Conservation (phyloP, 2,888 invertebrate genomes). For the Disparrhopalites patrizii region DNA sequence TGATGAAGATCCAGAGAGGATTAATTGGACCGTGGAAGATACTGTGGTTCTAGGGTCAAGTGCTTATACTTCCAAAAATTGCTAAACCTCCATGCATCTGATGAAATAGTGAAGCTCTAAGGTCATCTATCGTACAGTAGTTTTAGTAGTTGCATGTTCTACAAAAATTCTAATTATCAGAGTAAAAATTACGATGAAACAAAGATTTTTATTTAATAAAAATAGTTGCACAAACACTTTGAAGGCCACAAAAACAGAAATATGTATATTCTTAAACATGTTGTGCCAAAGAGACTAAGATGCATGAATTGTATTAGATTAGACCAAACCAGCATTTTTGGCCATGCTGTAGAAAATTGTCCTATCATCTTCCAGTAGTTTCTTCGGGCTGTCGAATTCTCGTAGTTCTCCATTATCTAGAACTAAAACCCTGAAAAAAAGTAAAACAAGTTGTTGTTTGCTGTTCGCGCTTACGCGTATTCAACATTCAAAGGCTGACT, state of each 20-base stretch:
- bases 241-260: too few species aligned
- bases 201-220: not conserved
- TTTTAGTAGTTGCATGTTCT: not conserved
- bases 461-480: too few species aligned
- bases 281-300: too few species aligned
- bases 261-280: too few species aligned
- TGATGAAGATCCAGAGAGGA: not conserved
- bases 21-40: conserved; percentile 1
- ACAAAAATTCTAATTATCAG: too few species aligned
- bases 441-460: not conserved
- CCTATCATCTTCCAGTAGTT: not conserved
- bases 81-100: too few species aligned
- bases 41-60: not conserved
- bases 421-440: not conserved
- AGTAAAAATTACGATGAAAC: not conserved
- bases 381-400: not conserved
- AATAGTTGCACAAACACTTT: not conserved
- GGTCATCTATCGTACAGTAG: not conserved
- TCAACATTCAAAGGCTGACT: too few species aligned
- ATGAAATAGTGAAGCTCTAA: too few species aligned
- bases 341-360: not conserved
- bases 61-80: not conserved
- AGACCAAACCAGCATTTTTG: not conserved
- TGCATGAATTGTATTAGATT: too few species aligned
- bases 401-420: not conserved